Percentiles rank a stretch among this genome's conserved stretches.
Evolutionary conservation across 1,140 invertebrate genomes (phyloP).

Genomic region (Mercenaria mercenaria): DNA sequence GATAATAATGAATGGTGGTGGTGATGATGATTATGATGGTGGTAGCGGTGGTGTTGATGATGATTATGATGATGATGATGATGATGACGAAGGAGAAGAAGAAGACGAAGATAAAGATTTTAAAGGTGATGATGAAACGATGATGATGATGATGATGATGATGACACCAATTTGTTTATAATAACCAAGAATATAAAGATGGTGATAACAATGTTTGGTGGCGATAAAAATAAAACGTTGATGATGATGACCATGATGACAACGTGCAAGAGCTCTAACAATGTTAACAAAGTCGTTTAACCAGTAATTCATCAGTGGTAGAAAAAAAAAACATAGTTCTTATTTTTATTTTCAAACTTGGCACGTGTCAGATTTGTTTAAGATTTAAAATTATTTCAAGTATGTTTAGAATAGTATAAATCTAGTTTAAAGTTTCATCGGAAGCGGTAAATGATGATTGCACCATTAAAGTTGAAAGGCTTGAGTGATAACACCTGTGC

Average conservation of each 20-base stretch:
- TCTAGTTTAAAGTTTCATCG: slow-evolving; percentile 16
- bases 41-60: too few species aligned
- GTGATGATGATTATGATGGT: too few species aligned
- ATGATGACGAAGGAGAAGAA: not conserved
- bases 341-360: not conserved
- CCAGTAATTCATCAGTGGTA: too few species aligned
- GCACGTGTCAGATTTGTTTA: not conserved
- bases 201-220: not conserved
- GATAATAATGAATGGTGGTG: too few species aligned
- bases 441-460: not conserved
- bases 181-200: too few species aligned
- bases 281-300: too few species aligned
- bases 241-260: too few species aligned
- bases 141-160: slow-evolving; percentile 23
- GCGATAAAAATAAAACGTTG: too few species aligned
- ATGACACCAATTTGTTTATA: not conserved
- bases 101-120: not conserved
- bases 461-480: slow-evolving; percentile 19
- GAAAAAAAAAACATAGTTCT: too few species aligned
- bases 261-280: too few species aligned
- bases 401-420: slow-evolving; percentile 19
- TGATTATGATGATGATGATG: not conserved
- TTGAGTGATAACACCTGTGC: slow-evolving; percentile 39
- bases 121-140: not conserved
- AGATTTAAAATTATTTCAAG: slow-evolving; percentile 3